These are phyloP conservation scores for Syngnathus acus DNA, from an alignment of 2,797 vertebrate genomes.

Conservation along the genomic window DNA sequence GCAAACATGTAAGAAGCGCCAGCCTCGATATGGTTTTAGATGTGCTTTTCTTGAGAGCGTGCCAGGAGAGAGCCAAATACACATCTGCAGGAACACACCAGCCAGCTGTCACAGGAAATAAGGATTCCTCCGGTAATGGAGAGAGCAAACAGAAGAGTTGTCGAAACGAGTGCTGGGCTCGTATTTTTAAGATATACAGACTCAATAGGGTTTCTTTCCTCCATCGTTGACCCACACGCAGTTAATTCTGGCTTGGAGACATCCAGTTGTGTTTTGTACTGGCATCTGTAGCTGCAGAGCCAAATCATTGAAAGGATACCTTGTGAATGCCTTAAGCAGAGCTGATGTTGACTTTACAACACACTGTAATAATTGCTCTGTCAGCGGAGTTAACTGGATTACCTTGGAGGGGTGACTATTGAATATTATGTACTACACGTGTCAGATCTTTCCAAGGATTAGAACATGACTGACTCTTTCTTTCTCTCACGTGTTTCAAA, in stretches of 20 bases:
- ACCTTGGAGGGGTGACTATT: constrained; percentile 34
- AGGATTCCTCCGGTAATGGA: constrained; percentile 25
- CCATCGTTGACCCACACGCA: constrained; percentile 21
- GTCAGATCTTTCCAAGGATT: constrained; percentile 43
- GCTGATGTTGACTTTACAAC: constrained; percentile 53
- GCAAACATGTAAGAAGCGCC: constrained; percentile 31
- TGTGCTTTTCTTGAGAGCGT: constrained; percentile 32
- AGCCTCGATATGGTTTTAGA: constrained; percentile 37
- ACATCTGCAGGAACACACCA: constrained; percentile 21
- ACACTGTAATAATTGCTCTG: constrained; percentile 56
- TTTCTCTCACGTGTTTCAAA: constrained; percentile 21
- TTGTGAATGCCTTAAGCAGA: constrained; percentile 43
- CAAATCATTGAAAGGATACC: constrained; percentile 49
- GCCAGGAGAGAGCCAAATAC: constrained; percentile 27
- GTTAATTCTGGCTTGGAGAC: constrained; percentile 18
- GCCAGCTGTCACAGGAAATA: constrained; percentile 42
- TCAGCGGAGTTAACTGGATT: constrained; percentile 40
- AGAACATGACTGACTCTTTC: constrained; percentile 24
- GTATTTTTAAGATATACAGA: constrained; percentile 43
- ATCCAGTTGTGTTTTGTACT: constrained; percentile 33
- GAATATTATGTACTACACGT: constrained; percentile 34
- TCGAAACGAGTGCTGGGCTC: constrained; percentile 12
- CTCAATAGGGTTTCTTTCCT: constrained; percentile 46
- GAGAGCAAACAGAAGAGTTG: constrained; percentile 6
- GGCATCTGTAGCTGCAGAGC: constrained; percentile 31